phyloP scores from a whole-genome alignment of 2,797 vertebrate species.

The Helicolenus hilgendorfi region DNA sequence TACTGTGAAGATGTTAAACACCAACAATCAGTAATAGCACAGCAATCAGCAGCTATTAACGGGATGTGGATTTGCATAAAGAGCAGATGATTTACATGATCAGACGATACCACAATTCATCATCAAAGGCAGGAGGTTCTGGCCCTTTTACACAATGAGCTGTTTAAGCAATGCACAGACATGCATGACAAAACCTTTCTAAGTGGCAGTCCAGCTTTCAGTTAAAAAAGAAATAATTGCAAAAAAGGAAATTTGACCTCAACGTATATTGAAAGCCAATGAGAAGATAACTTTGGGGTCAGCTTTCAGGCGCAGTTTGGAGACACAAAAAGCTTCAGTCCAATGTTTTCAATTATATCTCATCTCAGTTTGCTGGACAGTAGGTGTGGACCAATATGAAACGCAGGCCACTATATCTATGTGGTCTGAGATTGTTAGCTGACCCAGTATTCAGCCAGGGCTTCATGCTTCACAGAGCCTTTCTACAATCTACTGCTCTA shows the following conservation, averaged over 20 bases:
- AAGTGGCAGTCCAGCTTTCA: conserved; percentile 4
- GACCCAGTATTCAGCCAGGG: conserved; percentile 72
- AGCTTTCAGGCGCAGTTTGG: conserved; percentile 15
- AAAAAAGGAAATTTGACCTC: conserved; percentile 25
- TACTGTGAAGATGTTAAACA: conserved; percentile 57
- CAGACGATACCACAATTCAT: conserved; percentile 40
- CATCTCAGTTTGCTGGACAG: conserved; percentile 68
- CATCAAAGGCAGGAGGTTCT: conserved; percentile 23
- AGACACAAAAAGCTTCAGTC: conserved; percentile 29
- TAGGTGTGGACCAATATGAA: conserved; percentile 66
- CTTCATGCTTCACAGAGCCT: conserved; percentile 79
- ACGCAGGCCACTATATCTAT: conserved; percentile 57
- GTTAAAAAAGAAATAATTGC: conserved; percentile 4
- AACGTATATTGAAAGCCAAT: not conserved
- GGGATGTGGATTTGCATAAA: conserved; percentile 70
- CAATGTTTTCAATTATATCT: conserved; percentile 68
- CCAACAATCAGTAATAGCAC: conserved; percentile 59
- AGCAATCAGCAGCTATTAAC: conserved; percentile 74
- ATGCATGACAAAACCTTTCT: conserved; percentile 31
- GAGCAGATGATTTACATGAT: conserved; percentile 71
- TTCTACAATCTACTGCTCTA: conserved; percentile 54
- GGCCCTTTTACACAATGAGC: conserved; percentile 43
- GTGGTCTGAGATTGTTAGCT: conserved; percentile 76
- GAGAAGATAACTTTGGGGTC: conserved; percentile 1
- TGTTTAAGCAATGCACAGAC: conserved; percentile 54